Percentiles rank a stretch among this genome's conserved stretches.
Conservation (phyloP, 2,113 vertebrate genomes). For the Alligator mississippiensis region DNA sequence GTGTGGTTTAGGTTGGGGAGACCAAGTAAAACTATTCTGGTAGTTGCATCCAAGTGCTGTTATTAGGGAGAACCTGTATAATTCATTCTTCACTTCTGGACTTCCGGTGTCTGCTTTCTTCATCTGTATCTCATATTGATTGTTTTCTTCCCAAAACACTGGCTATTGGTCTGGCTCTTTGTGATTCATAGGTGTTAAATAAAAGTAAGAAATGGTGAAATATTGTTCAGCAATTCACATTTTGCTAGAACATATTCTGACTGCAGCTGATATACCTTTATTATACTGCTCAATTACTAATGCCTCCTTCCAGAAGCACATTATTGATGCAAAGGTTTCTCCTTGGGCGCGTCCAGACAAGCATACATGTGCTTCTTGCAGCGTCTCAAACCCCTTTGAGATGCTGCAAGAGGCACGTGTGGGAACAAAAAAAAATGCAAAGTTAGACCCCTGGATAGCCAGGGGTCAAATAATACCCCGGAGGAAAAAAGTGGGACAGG, state of each 20-base stretch:
- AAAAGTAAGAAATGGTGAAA: constrained; percentile 11
- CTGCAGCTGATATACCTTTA: not conserved
- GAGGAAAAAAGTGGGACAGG: too few species aligned
- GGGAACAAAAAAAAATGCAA: too few species aligned
- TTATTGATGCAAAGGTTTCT: not conserved
- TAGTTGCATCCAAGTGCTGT: not conserved
- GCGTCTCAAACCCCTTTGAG: too few species aligned
- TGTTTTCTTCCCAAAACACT: not conserved
- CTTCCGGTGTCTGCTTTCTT: not conserved
- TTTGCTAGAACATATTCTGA: not conserved
- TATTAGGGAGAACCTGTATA: not conserved
- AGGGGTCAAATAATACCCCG: too few species aligned
- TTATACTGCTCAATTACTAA: not conserved
- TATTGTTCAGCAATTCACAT: not conserved
- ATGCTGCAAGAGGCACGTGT: too few species aligned
- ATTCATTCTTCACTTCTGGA: not conserved
- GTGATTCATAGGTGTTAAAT: constrained; percentile 1
- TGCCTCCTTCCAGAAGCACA: not conserved
- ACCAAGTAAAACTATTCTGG: not conserved
- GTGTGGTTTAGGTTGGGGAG: not conserved
- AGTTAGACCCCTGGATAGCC: too few species aligned
- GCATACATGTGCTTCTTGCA: too few species aligned
- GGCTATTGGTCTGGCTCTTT: not conserved
- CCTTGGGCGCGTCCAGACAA: not conserved
- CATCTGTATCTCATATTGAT: not conserved